Percentiles rank a stretch among this genome's conserved stretches.
phyloP scores from a whole-genome alignment of 2,797 vertebrate genomes.

The Trachops cirrhosus region DNA sequence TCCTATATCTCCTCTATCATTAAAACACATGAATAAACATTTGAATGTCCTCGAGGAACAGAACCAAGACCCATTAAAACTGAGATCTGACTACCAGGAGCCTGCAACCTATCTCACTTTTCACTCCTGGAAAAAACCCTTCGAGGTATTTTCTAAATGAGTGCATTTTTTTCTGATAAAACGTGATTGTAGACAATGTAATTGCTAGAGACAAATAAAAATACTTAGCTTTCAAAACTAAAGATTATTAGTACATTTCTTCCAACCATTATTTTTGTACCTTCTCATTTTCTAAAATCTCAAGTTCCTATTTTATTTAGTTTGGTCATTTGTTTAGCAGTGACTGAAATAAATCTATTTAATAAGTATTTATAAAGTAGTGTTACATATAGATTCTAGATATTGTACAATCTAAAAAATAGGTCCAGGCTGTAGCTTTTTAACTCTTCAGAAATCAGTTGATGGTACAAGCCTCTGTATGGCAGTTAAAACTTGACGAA shows the following conservation, averaged over 20 bases:
- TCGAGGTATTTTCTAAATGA: neutral
- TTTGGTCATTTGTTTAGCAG: slow-evolving; percentile 17
- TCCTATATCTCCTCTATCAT: no score
- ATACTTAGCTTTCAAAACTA: slow-evolving; percentile 11
- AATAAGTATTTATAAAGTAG: neutral
- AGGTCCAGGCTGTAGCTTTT: neutral
- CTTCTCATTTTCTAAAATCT: slow-evolving; percentile 8
- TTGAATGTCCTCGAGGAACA: neutral
- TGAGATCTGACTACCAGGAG: neutral
- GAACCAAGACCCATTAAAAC: neutral
- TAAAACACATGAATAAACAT: no score
- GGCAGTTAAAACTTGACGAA: neutral
- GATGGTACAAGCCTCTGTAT: neutral
- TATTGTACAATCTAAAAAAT: neutral
- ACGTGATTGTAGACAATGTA: neutral
- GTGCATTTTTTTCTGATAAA: slow-evolving; percentile 14
- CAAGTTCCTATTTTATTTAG: neutral
- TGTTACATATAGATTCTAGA: neutral
- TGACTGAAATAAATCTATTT: slow-evolving; percentile 24
- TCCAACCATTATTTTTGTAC: neutral
- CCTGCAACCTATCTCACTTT: neutral
- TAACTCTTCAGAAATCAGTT: neutral
- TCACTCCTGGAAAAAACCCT: neutral
- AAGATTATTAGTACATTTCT: neutral
- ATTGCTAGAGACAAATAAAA: slow-evolving; percentile 20